phyloP scores from a whole-genome alignment of 2,113 vertebrate species.

The Anser cygnoides region DNA sequence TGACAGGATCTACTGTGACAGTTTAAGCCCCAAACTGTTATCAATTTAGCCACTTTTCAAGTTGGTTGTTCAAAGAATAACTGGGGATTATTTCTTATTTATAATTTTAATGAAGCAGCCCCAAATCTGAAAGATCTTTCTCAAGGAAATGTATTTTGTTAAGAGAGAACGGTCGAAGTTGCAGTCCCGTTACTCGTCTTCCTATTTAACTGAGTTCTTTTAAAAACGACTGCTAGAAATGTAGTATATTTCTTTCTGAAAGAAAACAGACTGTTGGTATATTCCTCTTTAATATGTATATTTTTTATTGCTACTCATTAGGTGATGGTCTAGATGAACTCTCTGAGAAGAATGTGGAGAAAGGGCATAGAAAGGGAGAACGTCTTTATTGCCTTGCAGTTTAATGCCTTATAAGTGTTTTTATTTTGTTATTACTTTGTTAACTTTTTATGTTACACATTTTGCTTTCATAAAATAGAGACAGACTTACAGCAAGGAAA shows the following conservation, averaged over 20 bases:
- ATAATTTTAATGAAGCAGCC: not conserved
- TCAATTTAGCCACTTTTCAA: not conserved
- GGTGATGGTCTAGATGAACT: not conserved
- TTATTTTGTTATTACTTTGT: not conserved
- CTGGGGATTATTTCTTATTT: not conserved
- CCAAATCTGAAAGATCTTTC: not conserved
- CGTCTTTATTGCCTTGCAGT: not conserved
- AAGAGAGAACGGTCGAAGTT: not conserved
- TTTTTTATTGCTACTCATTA: not conserved
- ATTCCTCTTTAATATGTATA: not conserved
- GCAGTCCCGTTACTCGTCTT: not conserved
- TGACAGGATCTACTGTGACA: not conserved
- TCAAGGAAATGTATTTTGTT: not conserved
- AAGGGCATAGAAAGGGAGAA: not conserved
- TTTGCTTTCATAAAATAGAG: not conserved
- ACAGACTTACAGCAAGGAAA: not conserved
- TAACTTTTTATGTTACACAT: not conserved
- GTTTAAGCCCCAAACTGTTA: not conserved
- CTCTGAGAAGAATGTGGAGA: not conserved
- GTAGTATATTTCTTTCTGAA: not conserved
- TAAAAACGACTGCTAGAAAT: not conserved
- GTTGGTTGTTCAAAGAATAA: not conserved
- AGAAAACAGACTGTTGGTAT: not conserved
- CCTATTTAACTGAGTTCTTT: not conserved
- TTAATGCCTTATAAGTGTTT: not conserved